Base-by-base conservation (phyloP, 2,797 vertebrate genomes). In the Thripadectes ignobilis region DNA sequence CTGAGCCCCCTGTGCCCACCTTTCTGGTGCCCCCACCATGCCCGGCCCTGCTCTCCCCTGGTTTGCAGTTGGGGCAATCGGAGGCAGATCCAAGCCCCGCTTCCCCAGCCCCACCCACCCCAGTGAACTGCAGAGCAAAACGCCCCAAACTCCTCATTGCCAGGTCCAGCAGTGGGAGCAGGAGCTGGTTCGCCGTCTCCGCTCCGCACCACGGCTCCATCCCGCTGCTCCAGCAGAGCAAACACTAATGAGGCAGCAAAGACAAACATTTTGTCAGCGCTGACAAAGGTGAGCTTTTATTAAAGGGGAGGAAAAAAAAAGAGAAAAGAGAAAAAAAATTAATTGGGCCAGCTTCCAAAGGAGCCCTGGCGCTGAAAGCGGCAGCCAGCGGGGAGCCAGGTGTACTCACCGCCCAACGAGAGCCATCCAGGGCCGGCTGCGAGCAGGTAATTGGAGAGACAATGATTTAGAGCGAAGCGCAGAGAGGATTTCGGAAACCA, bases 391-490 rank as follows among this genome's bases (percentile, higher is more conserved):
- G 96, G 97, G 97, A 95, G 97, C 97, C 98, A 98, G 98, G 98
- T 97, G 97, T 97, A 96, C 98, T 97, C 95, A 94, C 97, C 97
- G 96, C 98, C 95, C 96, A 98, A 97, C 94, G 94, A 98, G 97
- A 98, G 98, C 98, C 98, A 98, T 97, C 95, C 82, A 92, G 95
- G 92, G 97, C 46, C 95, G 80, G 81, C 91, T 93, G 72, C 76
- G 77, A 96, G 96, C 91, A 92, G 95, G 93, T 97, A 92, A 97
- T 98, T 98, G 88, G 61, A 49, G 89, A 91, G 91, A 93, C 52
- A 71, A 89, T 93, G 97, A 97, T 97, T 97, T 95, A 97, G 96
- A 94, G 95, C 14, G 2, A 78, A 89, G 93, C 68, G 19, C 43
- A 61, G 96, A 73, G 81, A 96, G 95, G 97, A 95, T 93, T 94